Evolutionary conservation across 2,113 vertebrate species (phyloP), one percentile per base, ranked within the genome.

Genomic region (Oncorhynchus tshawytscha): DNA sequence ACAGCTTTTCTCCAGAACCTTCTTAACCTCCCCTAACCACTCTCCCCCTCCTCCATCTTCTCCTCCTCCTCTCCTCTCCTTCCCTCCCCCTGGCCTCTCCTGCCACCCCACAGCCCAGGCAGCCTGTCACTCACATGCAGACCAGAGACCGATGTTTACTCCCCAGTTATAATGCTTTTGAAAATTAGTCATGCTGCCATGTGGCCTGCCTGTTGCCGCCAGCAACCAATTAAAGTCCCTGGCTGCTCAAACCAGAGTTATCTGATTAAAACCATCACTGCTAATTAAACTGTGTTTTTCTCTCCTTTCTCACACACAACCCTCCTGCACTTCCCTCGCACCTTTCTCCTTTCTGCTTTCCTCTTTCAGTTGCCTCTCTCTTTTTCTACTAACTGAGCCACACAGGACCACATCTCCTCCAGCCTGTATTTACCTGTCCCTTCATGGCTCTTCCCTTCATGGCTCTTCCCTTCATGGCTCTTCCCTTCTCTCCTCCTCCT

Each of bases 211-310:
- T 71, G 16, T 68, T 84, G 70, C 88, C 73, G 82, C 31, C 24
- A 84, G 85, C 77, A 80, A 75, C 75, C 83, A 84, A 89, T 89
- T 87, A 90, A 87, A 84, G 31, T 70, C 83, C 64, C 74, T 75
- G 72, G 51, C 73, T 68, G 81, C 78, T 78, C 45, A 1, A 79
- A 81, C 85, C 80, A 72, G 25, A 60, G 49, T 71, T 83, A 84
- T 88, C 78, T 83, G 82, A 81, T 82, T 81, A 80, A 81, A 87
- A 75, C 20, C 60, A 60, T 70, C 75, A 76, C 83, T 71, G 78
- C 70, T 90, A 89, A 91, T 90, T 89, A 89, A 85, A 79, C 77
- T 73, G 71, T 45, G 77, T 72, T 83, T 84, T 68, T 78, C 54
- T 64, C 13, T 12, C 25, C 49, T 5, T 78, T 29, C 60, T 65